Evolutionary conservation across 2,888 invertebrate genomes (phyloP), one percentile per base, ranked within the genome.

Genomic region (Chouioia cunea): DNA sequence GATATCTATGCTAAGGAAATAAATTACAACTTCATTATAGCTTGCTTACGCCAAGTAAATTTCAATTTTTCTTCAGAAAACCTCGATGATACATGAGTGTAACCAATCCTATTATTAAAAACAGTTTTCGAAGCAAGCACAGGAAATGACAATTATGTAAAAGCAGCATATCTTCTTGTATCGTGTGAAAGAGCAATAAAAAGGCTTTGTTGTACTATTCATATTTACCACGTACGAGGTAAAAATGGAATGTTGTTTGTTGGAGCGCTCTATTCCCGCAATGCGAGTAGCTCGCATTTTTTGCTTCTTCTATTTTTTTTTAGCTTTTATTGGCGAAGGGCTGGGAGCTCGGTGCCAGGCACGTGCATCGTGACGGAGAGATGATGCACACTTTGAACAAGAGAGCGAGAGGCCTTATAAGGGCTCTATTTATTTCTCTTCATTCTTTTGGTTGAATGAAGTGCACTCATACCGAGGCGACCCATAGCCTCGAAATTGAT

Each of bases 401-500:
- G 27, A 27, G 27, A 27, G 4, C 6, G 27, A 27, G 27, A 27
- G 27, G 63, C 18, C 53, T 53, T 52, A 53, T 44, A 53, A 53
- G 54, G 23, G 54, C 56, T 43, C 65, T 47, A 2, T 53, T 52
- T 60, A 53, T 50, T 52, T 56, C 65, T 66, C 65, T 60, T 52
- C 70, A 57, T 59, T 68, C 59, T 44, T 52, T 47, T 50, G n/a
- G 23, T 57, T 50, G 68, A 68, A 56, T 68, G 44, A 43, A 68
- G 68, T 47, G 56, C 62, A 68, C 62, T 68, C 56, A 48, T 56
- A 54, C 20, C 60, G 50, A 18, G 20, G 46, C 67, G 16, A 62
- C 53, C 53, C 56, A 62, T 68, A 68, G 68, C 54, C 60, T 62
- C 62, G 60, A 68, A 68, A 68, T 68, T 68, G 68, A 68, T 68